Percentiles rank a stretch among this genome's conserved stretches.
phyloP scores from a whole-genome alignment of 2,888 invertebrate genomes.

The Cantharis rustica region DNA sequence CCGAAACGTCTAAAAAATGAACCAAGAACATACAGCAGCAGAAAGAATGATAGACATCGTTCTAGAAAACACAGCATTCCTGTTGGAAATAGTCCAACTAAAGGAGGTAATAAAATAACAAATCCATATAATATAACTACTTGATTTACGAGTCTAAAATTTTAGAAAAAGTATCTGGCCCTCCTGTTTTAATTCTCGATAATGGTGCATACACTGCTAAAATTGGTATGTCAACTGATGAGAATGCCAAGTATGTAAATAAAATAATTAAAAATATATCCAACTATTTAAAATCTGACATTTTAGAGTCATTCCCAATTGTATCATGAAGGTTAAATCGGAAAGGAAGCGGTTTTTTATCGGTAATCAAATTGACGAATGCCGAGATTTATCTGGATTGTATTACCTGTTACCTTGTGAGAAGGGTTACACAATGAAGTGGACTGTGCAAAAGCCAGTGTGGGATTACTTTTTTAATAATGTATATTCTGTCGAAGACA shows the following conservation, averaged over 20 bases:
- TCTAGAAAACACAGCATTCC: constrained; percentile 3
- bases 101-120: constrained; percentile 7
- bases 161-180: constrained; percentile 19
- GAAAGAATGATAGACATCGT: constrained; percentile 7
- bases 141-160: not conserved
- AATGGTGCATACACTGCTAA: constrained; percentile 90
- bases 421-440: constrained; percentile 93
- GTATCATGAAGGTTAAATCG: constrained; percentile 97
- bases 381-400: constrained; percentile 92
- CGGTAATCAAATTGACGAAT: constrained; percentile 94
- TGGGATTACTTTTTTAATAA: constrained; percentile 96
- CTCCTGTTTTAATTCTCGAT: constrained; percentile 58
- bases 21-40: constrained; percentile 9
- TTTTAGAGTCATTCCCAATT: constrained; percentile 82
- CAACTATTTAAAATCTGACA: constrained; percentile 7
- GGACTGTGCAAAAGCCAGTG: constrained; percentile 93
- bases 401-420: constrained; percentile 94
- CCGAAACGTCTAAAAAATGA: constrained; percentile 16
- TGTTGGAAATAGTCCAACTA: not conserved
- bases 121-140: not conserved
- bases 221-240: constrained; percentile 75
- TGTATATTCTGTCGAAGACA: constrained; percentile 77
- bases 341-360: constrained; percentile 93
- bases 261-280: constrained; percentile 2
- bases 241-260: constrained; percentile 65